A percentile compares a stretch with the other conserved stretches of the same genome.
Conservation (phyloP, 2,113 vertebrate species). For the Chelonoidis abingdonii region DNA sequence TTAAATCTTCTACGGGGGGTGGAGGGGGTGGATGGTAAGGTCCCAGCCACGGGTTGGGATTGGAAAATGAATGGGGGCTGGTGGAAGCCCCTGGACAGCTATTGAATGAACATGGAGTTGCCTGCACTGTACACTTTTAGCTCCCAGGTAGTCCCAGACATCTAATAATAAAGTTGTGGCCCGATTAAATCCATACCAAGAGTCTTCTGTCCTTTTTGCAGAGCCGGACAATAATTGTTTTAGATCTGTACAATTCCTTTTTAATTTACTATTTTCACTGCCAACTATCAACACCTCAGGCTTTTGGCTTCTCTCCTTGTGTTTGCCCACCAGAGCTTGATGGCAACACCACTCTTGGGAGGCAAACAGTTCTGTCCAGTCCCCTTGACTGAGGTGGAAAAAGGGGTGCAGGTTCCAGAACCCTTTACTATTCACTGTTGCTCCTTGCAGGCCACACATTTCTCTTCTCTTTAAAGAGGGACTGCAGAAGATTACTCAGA, state of each 20-base stretch:
- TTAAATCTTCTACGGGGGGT: too few species aligned
- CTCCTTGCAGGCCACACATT: not conserved
- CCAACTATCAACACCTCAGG: not conserved
- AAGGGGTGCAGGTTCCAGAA: not conserved
- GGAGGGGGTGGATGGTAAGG: too few species aligned
- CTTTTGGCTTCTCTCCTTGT: not conserved
- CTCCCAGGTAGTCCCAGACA: too few species aligned
- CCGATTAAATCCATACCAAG: too few species aligned
- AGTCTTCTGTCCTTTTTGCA: too few species aligned
- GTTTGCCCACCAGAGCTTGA: not conserved
- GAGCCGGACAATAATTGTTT: not conserved
- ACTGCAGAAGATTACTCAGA: not conserved
- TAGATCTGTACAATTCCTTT: not conserved
- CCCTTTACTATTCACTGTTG: not conserved
- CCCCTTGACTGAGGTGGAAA: not conserved
- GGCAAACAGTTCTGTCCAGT: rapidly evolving
- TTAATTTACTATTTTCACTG: not conserved
- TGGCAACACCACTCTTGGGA: not conserved
- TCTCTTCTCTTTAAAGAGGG: not conserved
- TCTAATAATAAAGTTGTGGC: not conserved
- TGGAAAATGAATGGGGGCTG: too few species aligned
- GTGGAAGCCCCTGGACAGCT: too few species aligned
- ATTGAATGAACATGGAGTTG: too few species aligned
- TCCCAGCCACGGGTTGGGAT: too few species aligned
- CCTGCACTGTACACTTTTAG: too few species aligned